Evolutionary conservation across 2,797 vertebrate genomes (phyloP).

Genomic region (Melanotaenia boesemani): DNA sequence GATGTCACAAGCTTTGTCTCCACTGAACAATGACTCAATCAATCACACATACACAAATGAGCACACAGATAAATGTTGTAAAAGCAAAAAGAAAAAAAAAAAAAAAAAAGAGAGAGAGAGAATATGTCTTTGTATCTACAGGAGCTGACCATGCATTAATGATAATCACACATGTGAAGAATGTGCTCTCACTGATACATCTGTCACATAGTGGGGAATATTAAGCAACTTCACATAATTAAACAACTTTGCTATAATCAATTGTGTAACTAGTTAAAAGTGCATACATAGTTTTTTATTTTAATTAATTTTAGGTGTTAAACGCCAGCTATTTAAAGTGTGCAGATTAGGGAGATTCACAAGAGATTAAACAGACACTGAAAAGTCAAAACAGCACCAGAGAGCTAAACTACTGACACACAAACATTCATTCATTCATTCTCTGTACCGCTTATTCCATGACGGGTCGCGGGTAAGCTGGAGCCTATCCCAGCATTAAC

Average conservation of each 20-base stretch:
- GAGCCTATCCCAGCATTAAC: too few species aligned
- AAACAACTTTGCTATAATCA: too few species aligned
- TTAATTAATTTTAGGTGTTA: too few species aligned
- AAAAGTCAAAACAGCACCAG: background rate
- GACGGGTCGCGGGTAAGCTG: too few species aligned
- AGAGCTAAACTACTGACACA: background rate
- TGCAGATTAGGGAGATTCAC: background rate
- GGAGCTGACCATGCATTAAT: conserved; percentile 29
- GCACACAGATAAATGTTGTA: background rate
- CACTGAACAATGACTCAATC: conserved; percentile 43
- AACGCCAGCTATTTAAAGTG: background rate
- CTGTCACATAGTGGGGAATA: background rate
- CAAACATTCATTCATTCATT: too few species aligned
- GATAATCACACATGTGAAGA: conserved; percentile 25
- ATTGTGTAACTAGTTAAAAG: background rate
- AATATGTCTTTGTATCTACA: background rate
- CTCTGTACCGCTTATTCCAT: too few species aligned
- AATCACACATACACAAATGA: conserved; percentile 15
- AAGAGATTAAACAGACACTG: background rate
- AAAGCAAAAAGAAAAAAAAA: background rate
- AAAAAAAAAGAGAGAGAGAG: too few species aligned
- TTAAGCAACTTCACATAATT: too few species aligned
- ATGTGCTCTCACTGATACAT: background rate
- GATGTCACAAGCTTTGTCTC: conserved; percentile 52
- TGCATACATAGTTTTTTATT: too few species aligned